Conservation (phyloP, 2,797 vertebrate genomes). For the Lophotriccus pileatus region DNA sequence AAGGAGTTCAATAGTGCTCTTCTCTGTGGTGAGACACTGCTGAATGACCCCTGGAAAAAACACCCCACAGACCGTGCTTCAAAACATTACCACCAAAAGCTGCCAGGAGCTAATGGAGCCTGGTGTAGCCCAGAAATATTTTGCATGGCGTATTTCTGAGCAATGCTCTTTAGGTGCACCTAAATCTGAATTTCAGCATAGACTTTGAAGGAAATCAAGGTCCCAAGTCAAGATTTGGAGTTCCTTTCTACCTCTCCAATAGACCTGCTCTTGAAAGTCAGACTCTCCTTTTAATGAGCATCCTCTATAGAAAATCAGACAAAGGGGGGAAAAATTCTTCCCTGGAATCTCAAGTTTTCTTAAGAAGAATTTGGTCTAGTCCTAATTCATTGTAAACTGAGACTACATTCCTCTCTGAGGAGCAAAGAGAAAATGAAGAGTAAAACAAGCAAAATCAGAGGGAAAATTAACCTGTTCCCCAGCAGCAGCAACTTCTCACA, state of each 20-base stretch:
- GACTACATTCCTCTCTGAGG: background rate
- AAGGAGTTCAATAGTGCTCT: conserved; percentile 28
- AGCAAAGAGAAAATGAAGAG: background rate
- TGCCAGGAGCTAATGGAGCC: background rate
- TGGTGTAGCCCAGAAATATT: background rate
- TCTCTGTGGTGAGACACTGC: background rate
- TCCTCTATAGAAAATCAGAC: background rate
- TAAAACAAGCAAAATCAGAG: background rate
- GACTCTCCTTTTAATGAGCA: background rate
- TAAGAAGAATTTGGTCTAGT: background rate
- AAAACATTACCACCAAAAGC: background rate
- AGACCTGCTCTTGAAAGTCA: background rate
- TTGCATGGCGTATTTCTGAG: background rate
- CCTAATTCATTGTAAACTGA: background rate
- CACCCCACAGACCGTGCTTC: background rate
- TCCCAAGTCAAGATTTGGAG: background rate
- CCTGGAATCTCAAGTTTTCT: background rate
- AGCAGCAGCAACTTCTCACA: background rate
- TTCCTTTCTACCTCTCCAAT: background rate
- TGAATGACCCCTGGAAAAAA: conserved; percentile 14
- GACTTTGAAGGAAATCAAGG: background rate
- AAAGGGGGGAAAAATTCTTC: background rate
- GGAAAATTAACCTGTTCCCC: background rate
- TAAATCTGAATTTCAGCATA: background rate
- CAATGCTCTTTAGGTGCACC: background rate